phyloP scores from a whole-genome alignment of 2,113 vertebrate species.

The Anoplopoma fimbria region DNA sequence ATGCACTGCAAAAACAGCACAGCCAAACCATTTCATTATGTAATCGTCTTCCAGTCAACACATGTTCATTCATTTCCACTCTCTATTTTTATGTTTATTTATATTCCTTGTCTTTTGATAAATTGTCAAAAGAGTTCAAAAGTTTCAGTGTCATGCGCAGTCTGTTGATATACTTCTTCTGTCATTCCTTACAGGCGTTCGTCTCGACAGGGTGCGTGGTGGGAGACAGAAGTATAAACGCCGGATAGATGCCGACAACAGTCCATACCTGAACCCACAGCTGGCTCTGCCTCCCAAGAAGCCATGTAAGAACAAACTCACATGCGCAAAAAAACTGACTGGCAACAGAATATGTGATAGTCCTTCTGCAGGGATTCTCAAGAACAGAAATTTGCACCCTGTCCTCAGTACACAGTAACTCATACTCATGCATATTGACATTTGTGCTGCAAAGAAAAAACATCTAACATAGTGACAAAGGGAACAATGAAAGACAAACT shows the following conservation, averaged over 20 bases:
- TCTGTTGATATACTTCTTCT: constrained; percentile 41
- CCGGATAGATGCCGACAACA: constrained; percentile 99
- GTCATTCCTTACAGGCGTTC: constrained; percentile 87
- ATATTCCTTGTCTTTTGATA: constrained; percentile 4
- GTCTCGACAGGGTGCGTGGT: constrained; percentile 98
- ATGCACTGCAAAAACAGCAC: constrained; percentile 1
- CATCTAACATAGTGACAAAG: neutral
- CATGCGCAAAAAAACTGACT: neutral
- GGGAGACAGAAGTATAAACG: constrained; percentile 99
- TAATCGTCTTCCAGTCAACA: neutral
- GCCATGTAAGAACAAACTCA: constrained; percentile 91
- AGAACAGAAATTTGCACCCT: constrained; percentile 1
- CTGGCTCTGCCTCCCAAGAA: constrained; percentile 98
- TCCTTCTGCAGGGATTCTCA: constrained; percentile 6
- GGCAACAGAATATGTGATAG: neutral
- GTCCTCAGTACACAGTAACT: neutral
- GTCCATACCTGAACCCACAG: constrained; percentile 98
- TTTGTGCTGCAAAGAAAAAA: constrained; percentile 2
- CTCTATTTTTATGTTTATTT: neutral
- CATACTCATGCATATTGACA: constrained; percentile 4
- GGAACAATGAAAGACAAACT: neutral
- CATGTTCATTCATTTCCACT: neutral
- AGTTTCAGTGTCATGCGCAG: neutral
- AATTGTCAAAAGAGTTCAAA: neutral
- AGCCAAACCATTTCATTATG: constrained; percentile 3